Base-by-base conservation (phyloP, 2,113 vertebrate genomes). In the Anarrhichthys ocellatus region DNA sequence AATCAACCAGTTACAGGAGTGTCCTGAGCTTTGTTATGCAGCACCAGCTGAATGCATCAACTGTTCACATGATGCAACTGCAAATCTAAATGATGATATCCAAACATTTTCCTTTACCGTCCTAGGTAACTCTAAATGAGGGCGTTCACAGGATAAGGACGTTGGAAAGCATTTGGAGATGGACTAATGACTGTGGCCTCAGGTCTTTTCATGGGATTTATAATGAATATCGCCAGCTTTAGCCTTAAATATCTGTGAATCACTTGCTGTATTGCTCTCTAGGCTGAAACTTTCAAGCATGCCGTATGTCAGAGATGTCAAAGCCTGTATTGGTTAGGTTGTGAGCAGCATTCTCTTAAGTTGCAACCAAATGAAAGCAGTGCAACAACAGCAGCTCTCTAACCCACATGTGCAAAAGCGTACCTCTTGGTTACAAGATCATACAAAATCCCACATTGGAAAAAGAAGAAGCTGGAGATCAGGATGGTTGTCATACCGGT, bases 111-210 rank as follows among this genome's bases (percentile, higher is more conserved):
- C 17, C 27, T 81, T 48, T 44, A 14, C 20, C 46, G 7, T 90
- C 15, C 40, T 20, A 95, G 94, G 93, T 3, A 93, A 82, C 69
- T 86, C 93, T 56, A 89, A 89, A 79, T 85, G 83, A 61, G 93
- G 92, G 42, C 92, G 68, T 32, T 82, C 88, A 34, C 13, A 46
- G 13, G 44, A 63, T 34, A 18, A 34, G 10, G n/a, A 64, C 34
- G 32, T 20, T 62, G 42, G n/a, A 18, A 44, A 67, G 64, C n/a
- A 22, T 7, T 20, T 5, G 8, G 40, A 46, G 34, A n/a, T 38
- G 64, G 2, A 66, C 36, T 24, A 15, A 22, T 52, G 34, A 40
- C 50, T 56, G 32, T 71, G 68, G 32, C 34, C 68, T n/a, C 29
- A 20, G 2, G 32, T 14, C 6, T 54, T 54, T 34, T 54, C 9